Conservation (phyloP, 2,797 vertebrate species). For the Momotus momota region DNA sequence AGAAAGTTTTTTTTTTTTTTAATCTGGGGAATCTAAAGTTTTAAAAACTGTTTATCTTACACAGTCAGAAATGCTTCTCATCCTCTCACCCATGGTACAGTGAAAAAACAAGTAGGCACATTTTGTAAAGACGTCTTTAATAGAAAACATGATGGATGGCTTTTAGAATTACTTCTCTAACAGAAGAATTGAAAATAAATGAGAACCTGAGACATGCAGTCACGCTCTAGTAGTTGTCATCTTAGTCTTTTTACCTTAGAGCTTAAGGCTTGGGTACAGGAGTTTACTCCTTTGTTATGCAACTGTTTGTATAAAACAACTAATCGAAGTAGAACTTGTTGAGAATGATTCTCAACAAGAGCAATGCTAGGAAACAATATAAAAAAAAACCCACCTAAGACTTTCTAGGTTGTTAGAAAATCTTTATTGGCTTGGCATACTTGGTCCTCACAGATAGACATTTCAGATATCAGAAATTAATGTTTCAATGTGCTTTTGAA, state of each 20-base stretch:
- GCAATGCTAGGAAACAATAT: background rate
- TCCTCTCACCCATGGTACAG: background rate
- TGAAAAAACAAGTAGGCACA: background rate
- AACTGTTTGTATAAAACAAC: background rate
- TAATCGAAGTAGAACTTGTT: background rate
- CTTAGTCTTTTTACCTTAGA: background rate
- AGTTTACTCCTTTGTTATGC: background rate
- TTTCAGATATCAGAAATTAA: background rate
- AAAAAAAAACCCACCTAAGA: background rate
- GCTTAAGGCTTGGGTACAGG: background rate
- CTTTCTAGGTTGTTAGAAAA: background rate
- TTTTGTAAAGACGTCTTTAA: background rate
- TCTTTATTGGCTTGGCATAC: background rate
- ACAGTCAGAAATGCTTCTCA: background rate
- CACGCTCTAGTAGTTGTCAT: background rate
- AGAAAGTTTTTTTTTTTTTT: background rate
- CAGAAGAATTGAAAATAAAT: background rate
- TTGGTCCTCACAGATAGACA: background rate
- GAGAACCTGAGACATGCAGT: background rate
- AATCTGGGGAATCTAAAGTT: background rate
- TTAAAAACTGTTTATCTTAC: background rate
- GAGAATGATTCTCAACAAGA: background rate
- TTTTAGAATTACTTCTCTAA: constrained; percentile 17
- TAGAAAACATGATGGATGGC: background rate
- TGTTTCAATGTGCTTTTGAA: background rate